Evolutionary conservation across 2,113 vertebrate species (phyloP).

Genomic region (Apteryx owenii): DNA sequence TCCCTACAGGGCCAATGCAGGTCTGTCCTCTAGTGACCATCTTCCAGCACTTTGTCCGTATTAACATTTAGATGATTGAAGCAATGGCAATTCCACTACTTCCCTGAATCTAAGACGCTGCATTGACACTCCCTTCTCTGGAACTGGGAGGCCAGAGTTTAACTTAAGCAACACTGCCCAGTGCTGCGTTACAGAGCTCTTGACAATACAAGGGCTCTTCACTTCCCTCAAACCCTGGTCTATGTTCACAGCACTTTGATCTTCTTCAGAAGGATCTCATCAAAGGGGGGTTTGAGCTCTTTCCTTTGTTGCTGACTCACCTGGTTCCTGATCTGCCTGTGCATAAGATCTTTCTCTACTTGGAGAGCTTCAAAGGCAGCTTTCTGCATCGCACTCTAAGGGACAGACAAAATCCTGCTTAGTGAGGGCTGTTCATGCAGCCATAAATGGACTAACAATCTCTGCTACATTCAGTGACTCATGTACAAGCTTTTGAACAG

Average conservation of each 20-base stretch:
- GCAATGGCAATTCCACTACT: neutral
- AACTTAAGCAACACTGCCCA: neutral
- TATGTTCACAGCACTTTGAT: neutral
- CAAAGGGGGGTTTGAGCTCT: neutral
- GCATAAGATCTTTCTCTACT: constrained; percentile 91
- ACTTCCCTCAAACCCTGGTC: neutral
- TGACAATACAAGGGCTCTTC: neutral
- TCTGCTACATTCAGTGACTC: neutral
- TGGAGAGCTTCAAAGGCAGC: constrained; percentile 95
- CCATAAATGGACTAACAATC: neutral
- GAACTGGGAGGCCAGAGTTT: neutral
- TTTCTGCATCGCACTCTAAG: constrained; percentile 95
- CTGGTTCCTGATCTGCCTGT: constrained; percentile 91
- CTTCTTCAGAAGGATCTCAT: neutral
- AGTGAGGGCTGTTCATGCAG: neutral
- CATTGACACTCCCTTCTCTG: neutral
- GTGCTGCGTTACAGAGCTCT: neutral
- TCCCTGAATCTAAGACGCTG: neutral
- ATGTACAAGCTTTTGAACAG: neutral
- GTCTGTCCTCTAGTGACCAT: neutral
- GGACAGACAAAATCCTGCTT: neutral
- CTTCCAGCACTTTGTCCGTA: neutral
- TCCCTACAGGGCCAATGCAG: neutral
- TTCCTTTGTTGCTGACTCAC: constrained; percentile 69
- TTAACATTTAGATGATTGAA: neutral